Conservation (phyloP, 2,888 invertebrate genomes). For the Deilephila elpenor region DNA sequence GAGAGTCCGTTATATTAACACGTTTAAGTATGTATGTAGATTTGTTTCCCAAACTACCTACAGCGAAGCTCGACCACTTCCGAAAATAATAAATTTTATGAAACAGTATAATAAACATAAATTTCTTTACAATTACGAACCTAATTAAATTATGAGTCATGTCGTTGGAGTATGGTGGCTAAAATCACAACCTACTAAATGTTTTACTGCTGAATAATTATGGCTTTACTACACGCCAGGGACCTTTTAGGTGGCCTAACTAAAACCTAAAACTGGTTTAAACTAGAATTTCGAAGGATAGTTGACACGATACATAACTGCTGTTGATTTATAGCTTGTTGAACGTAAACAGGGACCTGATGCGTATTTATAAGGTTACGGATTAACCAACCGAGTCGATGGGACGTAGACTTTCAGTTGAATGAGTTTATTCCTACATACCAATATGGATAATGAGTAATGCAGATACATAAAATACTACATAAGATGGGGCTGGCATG, state of each 20-base stretch:
- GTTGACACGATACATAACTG: slow-evolving; percentile 10
- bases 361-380: neutral
- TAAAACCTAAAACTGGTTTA: neutral
- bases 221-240: neutral
- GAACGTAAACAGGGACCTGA: neutral
- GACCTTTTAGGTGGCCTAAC: neutral
- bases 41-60: no score
- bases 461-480: no score
- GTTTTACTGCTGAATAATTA: slow-evolving; percentile 14
- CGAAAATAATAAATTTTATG: neutral
- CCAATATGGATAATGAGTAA: no score
- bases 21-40: no score
- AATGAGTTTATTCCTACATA: no score
- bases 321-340: slow-evolving; percentile 15
- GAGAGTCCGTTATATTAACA: no score
- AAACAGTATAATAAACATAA: no score
- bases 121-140: neutral
- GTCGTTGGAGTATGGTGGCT: neutral
- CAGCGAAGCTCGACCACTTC: neutral
- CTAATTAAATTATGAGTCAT: neutral
- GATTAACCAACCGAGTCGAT: neutral
- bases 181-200: neutral
- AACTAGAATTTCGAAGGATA: slow-evolving; percentile 7
- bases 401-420: neutral
- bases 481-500: no score